These are phyloP conservation scores for Bubo blakistoni DNA, from an alignment of 2,113 vertebrate genomes.

Conservation along the genomic window DNA sequence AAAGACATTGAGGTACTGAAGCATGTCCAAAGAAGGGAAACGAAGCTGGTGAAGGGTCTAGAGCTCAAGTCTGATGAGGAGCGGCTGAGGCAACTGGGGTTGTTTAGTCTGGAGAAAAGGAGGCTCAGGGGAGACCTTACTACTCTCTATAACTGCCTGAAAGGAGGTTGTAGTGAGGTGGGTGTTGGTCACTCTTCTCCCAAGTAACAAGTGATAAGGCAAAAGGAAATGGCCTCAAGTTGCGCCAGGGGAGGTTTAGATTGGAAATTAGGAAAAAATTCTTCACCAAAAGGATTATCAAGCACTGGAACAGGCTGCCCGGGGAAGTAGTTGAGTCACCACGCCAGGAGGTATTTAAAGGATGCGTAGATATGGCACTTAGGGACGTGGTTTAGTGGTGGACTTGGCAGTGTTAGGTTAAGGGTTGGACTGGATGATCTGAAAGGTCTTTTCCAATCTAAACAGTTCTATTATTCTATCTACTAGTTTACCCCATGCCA, in stretches of 20 bases:
- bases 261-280: background rate
- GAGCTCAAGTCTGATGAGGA: background rate
- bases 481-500: background rate
- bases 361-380: too few relatives aligned
- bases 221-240: background rate
- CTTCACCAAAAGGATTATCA: background rate
- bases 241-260: too few relatives aligned
- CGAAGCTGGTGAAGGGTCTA: background rate
- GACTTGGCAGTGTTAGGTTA: background rate
- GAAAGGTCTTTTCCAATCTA: background rate
- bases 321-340: background rate
- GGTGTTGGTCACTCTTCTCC: background rate
- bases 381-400: background rate
- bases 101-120: background rate
- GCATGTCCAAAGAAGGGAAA: background rate
- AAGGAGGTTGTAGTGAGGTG: background rate
- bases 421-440: background rate
- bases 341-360: background rate
- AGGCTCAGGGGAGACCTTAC: background rate
- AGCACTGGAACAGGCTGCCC: background rate
- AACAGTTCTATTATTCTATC: background rate
- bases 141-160: too few relatives aligned
- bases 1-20: background rate
- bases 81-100: too few relatives aligned
- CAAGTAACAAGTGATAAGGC: background rate